Base-by-base conservation (phyloP, 2,797 vertebrate genomes). In the Xyrichtys novacula region DNA sequence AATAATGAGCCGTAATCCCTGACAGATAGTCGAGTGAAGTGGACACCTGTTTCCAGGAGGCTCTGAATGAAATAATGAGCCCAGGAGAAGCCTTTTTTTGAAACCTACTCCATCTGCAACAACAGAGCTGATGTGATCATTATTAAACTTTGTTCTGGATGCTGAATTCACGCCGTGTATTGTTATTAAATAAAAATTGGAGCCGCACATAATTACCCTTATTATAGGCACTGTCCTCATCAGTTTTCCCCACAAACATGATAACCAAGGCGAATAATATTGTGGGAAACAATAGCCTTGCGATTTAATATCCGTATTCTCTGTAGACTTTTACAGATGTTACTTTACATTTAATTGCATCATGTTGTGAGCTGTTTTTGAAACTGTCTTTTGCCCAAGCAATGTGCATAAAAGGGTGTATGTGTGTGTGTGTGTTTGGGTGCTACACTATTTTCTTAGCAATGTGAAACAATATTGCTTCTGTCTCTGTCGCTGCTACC, bases 31-130 rank as follows among this genome's bases (percentile, higher is more conserved):
- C 56, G 72, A 73, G 28, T 67, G 66, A 81, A 74, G 34, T 25
- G 39, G 68, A 84, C 74, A 73, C 57, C 60, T 66, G 60, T 71
- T 70, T 80, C 57, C 28, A 48, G 16, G 50, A 56, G 42, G 28
- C 22, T 66, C 52, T 3, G 22, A 32, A 15, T 42, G 26, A 83
- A 61, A 83, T 76, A 78, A 76, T 71, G 70, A 80, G 64, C 64
- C 48, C 20, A 29, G 34, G 23, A 57, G 14, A 20, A 28, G 56
- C 28, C 11, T 46, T 46, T 46, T 46, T 46, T 14, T 15, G 22
- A 9, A 15, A 22, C 11, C 7, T 0, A 15, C 70, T 52, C 57
- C n/a, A 16, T 19, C 58, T 53, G 23, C 50, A 54, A 49, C 46
- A 65, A 19, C 58, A 47, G 28, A 3, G 17, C 26, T 52, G 60